Conservation (phyloP, 2,797 vertebrate genomes). For the Syngnathus acus region DNA sequence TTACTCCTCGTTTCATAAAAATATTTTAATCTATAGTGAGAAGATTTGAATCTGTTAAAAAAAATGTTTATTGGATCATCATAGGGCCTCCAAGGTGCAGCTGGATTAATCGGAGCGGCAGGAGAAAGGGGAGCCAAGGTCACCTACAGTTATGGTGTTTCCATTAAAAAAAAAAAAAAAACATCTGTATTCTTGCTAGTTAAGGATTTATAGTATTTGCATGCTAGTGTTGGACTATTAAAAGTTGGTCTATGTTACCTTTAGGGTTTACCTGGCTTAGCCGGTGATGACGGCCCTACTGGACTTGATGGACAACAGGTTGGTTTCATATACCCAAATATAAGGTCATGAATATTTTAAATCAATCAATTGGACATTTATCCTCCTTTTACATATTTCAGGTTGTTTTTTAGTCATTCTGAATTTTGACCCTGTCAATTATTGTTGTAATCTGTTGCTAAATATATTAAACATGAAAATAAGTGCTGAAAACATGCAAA, state of each 20-base stretch:
- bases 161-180: background rate
- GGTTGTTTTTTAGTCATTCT: no score
- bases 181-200: no score
- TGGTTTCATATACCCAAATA: constrained; percentile 15
- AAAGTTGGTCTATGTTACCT: background rate
- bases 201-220: background rate
- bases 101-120: constrained; percentile 59
- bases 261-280: constrained; percentile 69
- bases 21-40: background rate
- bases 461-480: no score
- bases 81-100: constrained; percentile 62
- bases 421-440: no score
- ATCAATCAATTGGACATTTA: background rate
- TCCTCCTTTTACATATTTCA: no score
- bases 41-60: background rate
- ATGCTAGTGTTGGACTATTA: constrained; percentile 10
- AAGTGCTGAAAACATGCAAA: no score
- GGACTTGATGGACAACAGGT: constrained; percentile 82
- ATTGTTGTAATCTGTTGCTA: no score
- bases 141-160: background rate
- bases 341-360: background rate
- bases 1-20: background rate
- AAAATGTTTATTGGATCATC: constrained; percentile 13
- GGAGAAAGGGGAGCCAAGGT: constrained; percentile 79
- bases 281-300: constrained; percentile 60